phyloP scores from a whole-genome alignment of 2,113 vertebrate species.

The Chaenocephalus aceratus region DNA sequence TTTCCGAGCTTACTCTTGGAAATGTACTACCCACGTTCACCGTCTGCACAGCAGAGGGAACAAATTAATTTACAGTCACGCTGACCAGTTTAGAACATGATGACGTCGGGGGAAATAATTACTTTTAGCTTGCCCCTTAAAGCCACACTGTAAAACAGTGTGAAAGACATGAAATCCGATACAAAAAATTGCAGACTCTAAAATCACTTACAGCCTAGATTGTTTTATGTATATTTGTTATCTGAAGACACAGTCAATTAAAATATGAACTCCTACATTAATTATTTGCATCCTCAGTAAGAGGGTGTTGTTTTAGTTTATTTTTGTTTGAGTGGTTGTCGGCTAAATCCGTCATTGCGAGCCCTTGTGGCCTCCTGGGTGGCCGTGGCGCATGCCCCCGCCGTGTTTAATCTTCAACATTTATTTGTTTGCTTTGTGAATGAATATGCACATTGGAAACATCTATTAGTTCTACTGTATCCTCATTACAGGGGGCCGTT shows the following conservation, averaged over 20 bases:
- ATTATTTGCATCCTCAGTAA: conserved; percentile 49
- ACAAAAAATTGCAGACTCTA: conserved; percentile 56
- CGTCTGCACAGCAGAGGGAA: conserved; percentile 66
- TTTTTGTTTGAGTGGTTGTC: conserved; percentile 67
- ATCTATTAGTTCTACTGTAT: conserved; percentile 70
- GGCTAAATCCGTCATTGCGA: conserved; percentile 52
- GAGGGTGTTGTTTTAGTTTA: conserved; percentile 62
- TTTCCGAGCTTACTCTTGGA: conserved; percentile 66
- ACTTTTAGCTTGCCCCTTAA: conserved; percentile 61
- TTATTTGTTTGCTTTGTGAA: conserved; percentile 83
- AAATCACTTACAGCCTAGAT: conserved; percentile 19
- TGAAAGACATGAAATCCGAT: conserved; percentile 67
- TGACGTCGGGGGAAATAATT: conserved; percentile 73
- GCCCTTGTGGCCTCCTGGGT: conserved; percentile 72
- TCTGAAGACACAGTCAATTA: conserved; percentile 21
- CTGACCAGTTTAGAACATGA: conserved; percentile 71
- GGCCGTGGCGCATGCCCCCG: conserved; percentile 71
- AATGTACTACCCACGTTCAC: conserved; percentile 71
- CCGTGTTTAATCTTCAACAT: conserved; percentile 78
- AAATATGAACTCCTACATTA: conserved; percentile 43
- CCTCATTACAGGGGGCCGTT: conserved; percentile 80
- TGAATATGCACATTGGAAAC: conserved; percentile 82
- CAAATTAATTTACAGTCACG: conserved; percentile 75
- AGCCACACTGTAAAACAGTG: conserved; percentile 67
- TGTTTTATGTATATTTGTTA: not conserved